These are phyloP conservation scores for Nothura maculosa DNA, from an alignment of 2,797 vertebrate species.

Conservation along the genomic window DNA sequence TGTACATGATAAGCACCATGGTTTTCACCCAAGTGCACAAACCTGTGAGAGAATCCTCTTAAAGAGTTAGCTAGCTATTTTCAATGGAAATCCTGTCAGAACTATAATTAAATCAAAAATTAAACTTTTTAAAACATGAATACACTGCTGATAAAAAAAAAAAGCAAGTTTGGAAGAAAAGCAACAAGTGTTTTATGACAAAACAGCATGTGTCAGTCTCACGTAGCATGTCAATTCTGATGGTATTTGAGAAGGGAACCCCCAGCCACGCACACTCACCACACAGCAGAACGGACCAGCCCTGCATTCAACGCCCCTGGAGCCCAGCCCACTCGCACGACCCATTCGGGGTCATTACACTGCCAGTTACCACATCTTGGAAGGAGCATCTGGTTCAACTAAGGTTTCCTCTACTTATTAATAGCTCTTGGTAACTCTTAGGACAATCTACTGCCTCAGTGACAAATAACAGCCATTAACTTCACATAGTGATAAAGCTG, in stretches of 20 bases:
- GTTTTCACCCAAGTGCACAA: background rate
- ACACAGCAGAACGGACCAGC: background rate
- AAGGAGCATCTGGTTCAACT: conserved; percentile 28
- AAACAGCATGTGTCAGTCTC: background rate
- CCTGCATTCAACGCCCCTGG: background rate
- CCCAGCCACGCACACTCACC: background rate
- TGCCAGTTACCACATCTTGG: background rate
- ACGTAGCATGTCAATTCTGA: background rate
- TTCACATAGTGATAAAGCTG: conserved; percentile 8
- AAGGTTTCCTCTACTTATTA: conserved; percentile 44
- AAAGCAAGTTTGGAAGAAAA: background rate
- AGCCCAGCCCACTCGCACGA: background rate
- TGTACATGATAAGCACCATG: background rate
- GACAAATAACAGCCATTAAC: conserved; percentile 48
- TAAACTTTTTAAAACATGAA: background rate
- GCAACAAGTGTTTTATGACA: background rate
- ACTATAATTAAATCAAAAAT: background rate
- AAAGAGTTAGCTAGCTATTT: background rate
- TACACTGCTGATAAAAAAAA: background rate
- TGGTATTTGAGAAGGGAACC: background rate
- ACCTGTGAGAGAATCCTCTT: background rate
- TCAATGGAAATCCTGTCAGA: background rate
- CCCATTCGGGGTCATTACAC: background rate
- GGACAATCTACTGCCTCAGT: background rate
- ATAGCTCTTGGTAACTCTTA: conserved; percentile 4